Evolutionary conservation across 2,888 invertebrate genomes (phyloP), one percentile per base, ranked within the genome.

Genomic region (Punctoribates punctum): DNA sequence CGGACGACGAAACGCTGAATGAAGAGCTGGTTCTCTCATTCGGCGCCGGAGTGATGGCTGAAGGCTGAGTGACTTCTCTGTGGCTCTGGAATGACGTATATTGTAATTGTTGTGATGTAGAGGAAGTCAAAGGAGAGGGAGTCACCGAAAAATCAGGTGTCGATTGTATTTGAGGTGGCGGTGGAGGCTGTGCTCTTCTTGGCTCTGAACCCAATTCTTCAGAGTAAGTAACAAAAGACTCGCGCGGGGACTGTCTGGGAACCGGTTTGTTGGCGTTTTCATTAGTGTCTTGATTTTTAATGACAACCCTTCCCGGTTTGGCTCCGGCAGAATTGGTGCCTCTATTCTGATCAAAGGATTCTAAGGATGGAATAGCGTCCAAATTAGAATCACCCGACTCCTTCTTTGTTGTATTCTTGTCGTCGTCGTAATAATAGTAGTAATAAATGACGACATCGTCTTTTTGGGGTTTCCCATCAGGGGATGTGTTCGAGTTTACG

Each of bases 401-500:
- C 23, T 60, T 73, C 8, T n/a, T 57, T n/a, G 42, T 77, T 1
- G 11, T 42, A 34, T 77, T 77, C 57, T 78, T 78, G 38, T 78
- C 77, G 51, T 78, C 78, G 73, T 78, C 78, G 60, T 78, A 78
- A 60, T 78, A 78, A 27, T 78, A 78, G 57, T 78, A 78, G 48
- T 78, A 78, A 54, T 78, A 78, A 46, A 78, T 78, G 27, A 78
- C 78, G 11, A 78, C 75, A 76, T 78, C 78, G 60, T 78, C 78
- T 54, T 78, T 78, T 34, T 76, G 23, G n/a, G 72, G 72, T 57
- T 23, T 51, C 1, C 17, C 75, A 20, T 27, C 73, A 46, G 57
- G 57, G 20, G 57, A 57, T 70, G 38, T 13, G 23, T 23, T n/a
- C 3, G 29, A 17, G 9, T 11, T 25, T 25, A 23, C 73, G 15